Percentiles rank a stretch among this genome's conserved stretches.
These are phyloP conservation scores for Patella pellucida DNA, from an alignment of 2,888 invertebrate genomes.

Conservation along the genomic window DNA sequence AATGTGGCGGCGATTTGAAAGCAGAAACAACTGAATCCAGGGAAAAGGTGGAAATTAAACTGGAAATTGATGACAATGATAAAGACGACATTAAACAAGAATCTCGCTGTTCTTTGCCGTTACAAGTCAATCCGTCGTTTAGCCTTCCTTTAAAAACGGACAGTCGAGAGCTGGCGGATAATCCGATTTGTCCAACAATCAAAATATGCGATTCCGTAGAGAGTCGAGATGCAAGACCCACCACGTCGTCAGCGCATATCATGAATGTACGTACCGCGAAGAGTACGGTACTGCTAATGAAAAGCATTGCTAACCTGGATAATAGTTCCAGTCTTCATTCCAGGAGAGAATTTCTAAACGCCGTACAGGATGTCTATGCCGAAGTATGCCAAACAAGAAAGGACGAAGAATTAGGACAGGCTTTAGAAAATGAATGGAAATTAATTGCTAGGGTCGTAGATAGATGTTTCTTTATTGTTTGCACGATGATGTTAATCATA, in stretches of 20 bases:
- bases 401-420: constrained; percentile 26
- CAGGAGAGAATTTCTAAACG: constrained; percentile 25
- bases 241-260: constrained; percentile 3
- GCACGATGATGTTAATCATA: constrained; percentile 15
- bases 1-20: neutral
- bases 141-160: neutral
- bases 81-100: neutral
- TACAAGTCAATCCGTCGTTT: no score
- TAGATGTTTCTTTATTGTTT: constrained; percentile 31
- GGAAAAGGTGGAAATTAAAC: neutral
- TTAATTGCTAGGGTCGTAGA: constrained; percentile 34
- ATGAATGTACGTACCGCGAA: constrained; percentile 15
- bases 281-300: constrained; percentile 25
- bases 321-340: constrained; percentile 8
- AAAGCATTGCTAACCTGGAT: constrained; percentile 28
- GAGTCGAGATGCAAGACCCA: neutral
- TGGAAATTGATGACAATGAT: neutral
- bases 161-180: neutral
- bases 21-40: neutral
- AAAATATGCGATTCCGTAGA: neutral
- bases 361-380: constrained; percentile 31
- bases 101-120: neutral
- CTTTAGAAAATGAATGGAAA: constrained; percentile 39
- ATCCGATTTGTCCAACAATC: neutral
- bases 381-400: constrained; percentile 28